These are phyloP conservation scores for Fregetta grallaria DNA, from an alignment of 2,113 vertebrate genomes.

Conservation along the genomic window DNA sequence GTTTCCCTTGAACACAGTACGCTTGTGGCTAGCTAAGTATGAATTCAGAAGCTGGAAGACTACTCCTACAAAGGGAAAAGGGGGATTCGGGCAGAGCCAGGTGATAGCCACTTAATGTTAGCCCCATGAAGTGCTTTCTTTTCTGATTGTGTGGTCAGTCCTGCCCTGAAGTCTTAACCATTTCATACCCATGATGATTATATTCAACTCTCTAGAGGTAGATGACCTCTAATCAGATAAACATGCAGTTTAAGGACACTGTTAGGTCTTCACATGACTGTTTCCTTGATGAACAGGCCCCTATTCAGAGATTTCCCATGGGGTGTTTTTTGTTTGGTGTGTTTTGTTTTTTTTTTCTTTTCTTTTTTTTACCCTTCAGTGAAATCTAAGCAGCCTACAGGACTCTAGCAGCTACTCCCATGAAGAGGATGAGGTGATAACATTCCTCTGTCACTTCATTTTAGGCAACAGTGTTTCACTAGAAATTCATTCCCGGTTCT, in stretches of 20 bases:
- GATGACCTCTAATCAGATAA: neutral
- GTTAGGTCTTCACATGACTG: neutral
- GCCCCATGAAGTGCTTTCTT: neutral
- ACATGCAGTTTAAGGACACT: neutral
- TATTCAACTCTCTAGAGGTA: neutral
- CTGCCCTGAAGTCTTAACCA: neutral
- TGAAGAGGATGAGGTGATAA: neutral
- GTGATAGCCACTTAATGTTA: neutral
- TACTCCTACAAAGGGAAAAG: neutral
- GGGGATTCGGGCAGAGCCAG: neutral
- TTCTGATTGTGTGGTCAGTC: neutral
- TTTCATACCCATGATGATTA: neutral
- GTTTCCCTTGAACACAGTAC: neutral
- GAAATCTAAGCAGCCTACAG: neutral
- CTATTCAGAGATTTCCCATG: neutral
- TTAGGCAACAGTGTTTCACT: neutral
- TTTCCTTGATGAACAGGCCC: neutral
- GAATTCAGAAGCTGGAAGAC: neutral
- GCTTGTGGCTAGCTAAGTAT: neutral
- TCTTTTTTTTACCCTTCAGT: neutral
- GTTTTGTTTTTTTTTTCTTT: too few species aligned
- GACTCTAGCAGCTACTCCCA: neutral
- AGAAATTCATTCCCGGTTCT: neutral
- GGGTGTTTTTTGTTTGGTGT: neutral
- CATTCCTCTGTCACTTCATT: neutral